Percentiles rank a stretch among this genome's conserved stretches.
phyloP scores from a whole-genome alignment of 2,888 invertebrate genomes.

The Bembecia ichneumoniformis region DNA sequence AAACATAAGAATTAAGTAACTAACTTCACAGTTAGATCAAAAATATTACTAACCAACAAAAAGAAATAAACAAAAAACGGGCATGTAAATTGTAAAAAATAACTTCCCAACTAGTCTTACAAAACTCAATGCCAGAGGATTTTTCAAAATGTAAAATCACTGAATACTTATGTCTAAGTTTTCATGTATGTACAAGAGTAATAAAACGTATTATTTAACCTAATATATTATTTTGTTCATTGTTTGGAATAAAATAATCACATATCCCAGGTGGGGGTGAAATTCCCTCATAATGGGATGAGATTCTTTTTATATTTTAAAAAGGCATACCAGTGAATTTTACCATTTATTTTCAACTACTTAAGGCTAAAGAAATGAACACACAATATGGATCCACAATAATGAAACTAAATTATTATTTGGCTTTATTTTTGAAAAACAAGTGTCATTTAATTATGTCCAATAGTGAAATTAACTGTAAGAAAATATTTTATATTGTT shows the following conservation, averaged over 20 bases:
- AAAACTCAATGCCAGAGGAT: neutral
- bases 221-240: slow-evolving; percentile 45
- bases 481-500: too few relatives aligned
- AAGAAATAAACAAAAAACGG: too few relatives aligned
- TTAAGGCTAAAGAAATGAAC: slow-evolving; percentile 58
- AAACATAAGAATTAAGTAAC: too few relatives aligned
- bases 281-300: neutral
- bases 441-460: too few relatives aligned
- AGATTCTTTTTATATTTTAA: slow-evolving; percentile 17
- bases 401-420: slow-evolving; percentile 52
- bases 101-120: neutral
- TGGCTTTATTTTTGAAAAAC: slow-evolving; percentile 36
- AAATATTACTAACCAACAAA: too few relatives aligned
- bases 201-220: slow-evolving; percentile 12
- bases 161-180: neutral
- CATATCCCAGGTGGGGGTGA: slow-evolving; percentile 23
- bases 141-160: neutral
- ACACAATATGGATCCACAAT: slow-evolving; percentile 49
- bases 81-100: too few relatives aligned
- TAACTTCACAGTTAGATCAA: neutral
- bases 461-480: too few relatives aligned
- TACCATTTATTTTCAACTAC: slow-evolving; percentile 33
- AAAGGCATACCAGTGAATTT: slow-evolving; percentile 17
- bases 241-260: slow-evolving; percentile 59
- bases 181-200: neutral